phyloP scores from a whole-genome alignment of 2,113 vertebrate species.

The Strigops habroptila region DNA sequence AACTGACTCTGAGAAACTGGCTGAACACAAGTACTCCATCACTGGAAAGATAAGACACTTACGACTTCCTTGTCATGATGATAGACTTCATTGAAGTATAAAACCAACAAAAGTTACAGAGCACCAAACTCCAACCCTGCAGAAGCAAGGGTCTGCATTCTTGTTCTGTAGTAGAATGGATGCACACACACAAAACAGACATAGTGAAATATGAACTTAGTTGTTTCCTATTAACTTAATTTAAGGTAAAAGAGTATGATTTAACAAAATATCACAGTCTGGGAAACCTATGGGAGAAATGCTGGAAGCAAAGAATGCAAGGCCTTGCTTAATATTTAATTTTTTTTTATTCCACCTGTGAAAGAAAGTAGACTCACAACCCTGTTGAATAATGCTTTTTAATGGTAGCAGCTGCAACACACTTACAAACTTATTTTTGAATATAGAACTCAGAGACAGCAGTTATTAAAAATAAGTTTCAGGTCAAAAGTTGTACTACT shows the following conservation, averaged over 20 bases:
- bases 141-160: not conserved
- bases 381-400: not conserved
- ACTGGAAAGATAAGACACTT: not conserved
- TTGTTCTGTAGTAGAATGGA: fast-evolving
- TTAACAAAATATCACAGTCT: not conserved
- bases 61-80: not conserved
- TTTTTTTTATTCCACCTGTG: not conserved
- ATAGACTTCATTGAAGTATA: not conserved
- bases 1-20: not conserved
- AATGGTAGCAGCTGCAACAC: not conserved
- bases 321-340: not conserved
- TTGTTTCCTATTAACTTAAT: not conserved
- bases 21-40: not conserved
- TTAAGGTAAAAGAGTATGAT: not conserved
- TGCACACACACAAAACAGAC: not conserved
- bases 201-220: not conserved
- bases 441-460: not conserved
- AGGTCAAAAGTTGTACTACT: not conserved
- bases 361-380: not conserved
- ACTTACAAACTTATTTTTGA: not conserved
- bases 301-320: not conserved
- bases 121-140: not conserved
- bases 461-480: not conserved
- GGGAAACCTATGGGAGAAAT: not conserved
- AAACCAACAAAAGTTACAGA: not conserved